A percentile compares a stretch with the other conserved stretches of the same genome.
These are phyloP conservation scores for Caloenas nicobarica DNA, from an alignment of 2,113 vertebrate species.

Conservation along the genomic window DNA sequence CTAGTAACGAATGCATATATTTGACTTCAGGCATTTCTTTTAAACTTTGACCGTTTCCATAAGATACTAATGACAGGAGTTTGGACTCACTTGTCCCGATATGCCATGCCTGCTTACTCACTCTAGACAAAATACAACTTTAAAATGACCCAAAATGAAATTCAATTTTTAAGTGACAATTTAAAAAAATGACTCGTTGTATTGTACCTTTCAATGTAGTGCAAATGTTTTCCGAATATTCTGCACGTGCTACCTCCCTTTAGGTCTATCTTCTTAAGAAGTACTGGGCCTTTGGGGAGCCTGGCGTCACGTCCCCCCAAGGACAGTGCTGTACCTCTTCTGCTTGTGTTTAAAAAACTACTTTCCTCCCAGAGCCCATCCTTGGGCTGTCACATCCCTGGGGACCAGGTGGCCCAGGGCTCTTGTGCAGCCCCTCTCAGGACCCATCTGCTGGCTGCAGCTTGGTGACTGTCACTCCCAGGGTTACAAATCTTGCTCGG, in stretches of 20 bases:
- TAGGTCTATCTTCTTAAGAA: neutral
- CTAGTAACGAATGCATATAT: neutral
- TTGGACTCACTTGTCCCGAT: neutral
- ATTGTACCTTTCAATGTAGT: neutral
- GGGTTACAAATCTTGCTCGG: neutral
- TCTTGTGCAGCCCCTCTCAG: neutral
- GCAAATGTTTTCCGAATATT: neutral
- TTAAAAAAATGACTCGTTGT: neutral
- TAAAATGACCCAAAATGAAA: neutral
- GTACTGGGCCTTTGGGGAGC: neutral
- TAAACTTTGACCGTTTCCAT: neutral
- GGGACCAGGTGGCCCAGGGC: neutral
- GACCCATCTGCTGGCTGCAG: rapidly evolving
- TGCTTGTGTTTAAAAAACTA: neutral
- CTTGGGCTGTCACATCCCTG: neutral
- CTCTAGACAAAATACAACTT: neutral
- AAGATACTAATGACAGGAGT: neutral
- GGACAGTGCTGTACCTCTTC: neutral
- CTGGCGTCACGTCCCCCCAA: neutral
- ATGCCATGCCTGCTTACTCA: neutral
- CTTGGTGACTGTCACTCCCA: rapidly evolving
- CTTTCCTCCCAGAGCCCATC: neutral
- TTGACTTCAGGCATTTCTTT: neutral
- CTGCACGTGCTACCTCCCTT: neutral
- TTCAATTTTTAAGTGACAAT: neutral